Conservation (phyloP, 2,888 invertebrate species). For the Phymatocera aterrima region DNA sequence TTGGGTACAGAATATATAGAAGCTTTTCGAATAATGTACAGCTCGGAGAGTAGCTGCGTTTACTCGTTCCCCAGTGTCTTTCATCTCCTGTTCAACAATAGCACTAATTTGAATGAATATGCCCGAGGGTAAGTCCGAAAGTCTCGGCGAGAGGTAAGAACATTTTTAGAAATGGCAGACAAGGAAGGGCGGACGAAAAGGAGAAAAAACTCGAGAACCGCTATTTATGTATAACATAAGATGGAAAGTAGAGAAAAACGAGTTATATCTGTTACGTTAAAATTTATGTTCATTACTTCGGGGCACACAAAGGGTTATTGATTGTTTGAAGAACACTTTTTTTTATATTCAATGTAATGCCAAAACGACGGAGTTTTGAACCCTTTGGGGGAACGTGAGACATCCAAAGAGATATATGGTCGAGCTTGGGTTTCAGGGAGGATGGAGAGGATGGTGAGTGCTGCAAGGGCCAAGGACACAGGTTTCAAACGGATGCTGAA, state of each 20-base stretch:
- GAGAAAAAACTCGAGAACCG: no score
- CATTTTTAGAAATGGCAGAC: no score
- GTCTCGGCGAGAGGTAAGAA: no score
- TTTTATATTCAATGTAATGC: background rate
- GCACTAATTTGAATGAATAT: background rate
- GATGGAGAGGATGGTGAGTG: background rate
- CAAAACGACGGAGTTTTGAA: constrained; percentile 9
- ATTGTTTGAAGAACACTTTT: background rate
- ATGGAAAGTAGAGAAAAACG: no score
- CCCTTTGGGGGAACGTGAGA: background rate
- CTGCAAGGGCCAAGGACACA: constrained; percentile 38
- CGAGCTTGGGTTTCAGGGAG: background rate
- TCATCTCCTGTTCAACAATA: background rate
- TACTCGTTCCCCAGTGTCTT: background rate
- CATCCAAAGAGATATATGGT: background rate
- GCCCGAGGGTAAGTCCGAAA: background rate
- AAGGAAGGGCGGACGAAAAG: no score
- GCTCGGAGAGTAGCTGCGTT: background rate
- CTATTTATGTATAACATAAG: no score
- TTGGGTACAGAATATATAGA: background rate
- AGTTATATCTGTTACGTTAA: no score
- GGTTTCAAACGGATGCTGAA: constrained; percentile 11
- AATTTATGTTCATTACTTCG: background rate
- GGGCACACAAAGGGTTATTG: background rate
- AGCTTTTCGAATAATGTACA: background rate